Evolutionary conservation across 2,888 invertebrate species (phyloP).

Genomic region (Myopa tessellatipennis): DNA sequence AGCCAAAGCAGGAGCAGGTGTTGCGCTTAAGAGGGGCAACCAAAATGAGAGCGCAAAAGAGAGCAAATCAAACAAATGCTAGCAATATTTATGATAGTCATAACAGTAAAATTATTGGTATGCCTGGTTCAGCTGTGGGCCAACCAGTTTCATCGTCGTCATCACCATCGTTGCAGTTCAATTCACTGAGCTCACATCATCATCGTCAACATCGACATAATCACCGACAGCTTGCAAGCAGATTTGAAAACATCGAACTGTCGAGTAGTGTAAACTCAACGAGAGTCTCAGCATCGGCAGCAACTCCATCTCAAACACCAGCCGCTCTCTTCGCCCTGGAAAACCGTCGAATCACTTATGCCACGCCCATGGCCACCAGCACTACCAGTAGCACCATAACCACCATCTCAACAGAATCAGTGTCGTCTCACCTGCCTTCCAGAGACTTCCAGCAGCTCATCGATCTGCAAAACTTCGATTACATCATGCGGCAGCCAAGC

Average conservation of each 20-base stretch:
- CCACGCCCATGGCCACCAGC: conserved; percentile 28
- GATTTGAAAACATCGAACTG: not conserved
- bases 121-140: not conserved
- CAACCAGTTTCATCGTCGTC: not conserved
- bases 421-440: conserved; percentile 44
- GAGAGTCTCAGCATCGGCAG: conserved; percentile 17
- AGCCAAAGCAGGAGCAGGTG: not conserved
- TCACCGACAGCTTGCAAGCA: not conserved
- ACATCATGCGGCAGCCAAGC: conserved; percentile 72
- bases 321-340: conserved; percentile 26
- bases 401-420: conserved; percentile 40
- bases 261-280: not conserved
- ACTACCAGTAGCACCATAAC: no score
- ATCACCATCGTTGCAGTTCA: not conserved
- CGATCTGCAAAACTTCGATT: conserved; percentile 74
- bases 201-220: not conserved
- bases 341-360: conserved; percentile 26
- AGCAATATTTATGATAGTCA: conserved; percentile 19
- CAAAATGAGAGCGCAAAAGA: conserved; percentile 1
- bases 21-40: not conserved
- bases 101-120: conserved; percentile 8
- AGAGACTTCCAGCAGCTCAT: conserved; percentile 65
- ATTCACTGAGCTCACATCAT: not conserved
- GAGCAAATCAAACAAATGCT: not conserved
- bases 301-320: conserved; percentile 40